These are phyloP conservation scores for Zoanthus sansibaricus DNA, from an alignment of 92 coral and sea anemone genomes.

Conservation along the genomic window DNA sequence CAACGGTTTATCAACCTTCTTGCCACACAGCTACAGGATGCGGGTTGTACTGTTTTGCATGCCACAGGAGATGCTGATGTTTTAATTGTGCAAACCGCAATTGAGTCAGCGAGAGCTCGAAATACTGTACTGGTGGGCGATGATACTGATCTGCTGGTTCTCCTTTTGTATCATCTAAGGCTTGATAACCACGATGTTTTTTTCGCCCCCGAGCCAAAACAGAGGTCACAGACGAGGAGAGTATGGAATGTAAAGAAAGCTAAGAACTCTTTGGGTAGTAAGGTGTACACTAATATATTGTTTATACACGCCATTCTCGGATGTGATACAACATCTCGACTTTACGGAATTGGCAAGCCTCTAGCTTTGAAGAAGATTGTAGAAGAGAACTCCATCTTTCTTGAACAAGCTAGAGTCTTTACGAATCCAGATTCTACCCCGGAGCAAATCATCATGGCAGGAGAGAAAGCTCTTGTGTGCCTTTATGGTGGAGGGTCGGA, in stretches of 20 bases:
- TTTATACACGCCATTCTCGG: too few species aligned
- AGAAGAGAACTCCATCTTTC: neutral
- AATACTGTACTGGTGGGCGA: slow-evolving; percentile 61
- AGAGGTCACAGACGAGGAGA: neutral
- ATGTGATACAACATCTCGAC: neutral
- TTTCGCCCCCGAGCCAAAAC: neutral
- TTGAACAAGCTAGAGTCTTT: neutral
- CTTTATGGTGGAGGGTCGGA: slow-evolving; percentile 16
- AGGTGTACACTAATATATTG: too few species aligned
- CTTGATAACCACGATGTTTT: neutral
- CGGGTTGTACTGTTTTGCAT: slow-evolving; percentile 17
- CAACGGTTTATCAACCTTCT: neutral
- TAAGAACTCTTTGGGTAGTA: neutral
- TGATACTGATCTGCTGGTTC: slow-evolving; percentile 66
- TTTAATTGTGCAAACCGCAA: slow-evolving; percentile 56
- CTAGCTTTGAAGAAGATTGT: neutral
- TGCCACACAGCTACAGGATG: neutral
- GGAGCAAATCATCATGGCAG: neutral
- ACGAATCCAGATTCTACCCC: neutral
- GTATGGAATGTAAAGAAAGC: neutral
- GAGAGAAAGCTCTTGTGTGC: neutral
- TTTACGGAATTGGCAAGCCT: neutral
- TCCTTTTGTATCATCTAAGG: slow-evolving; percentile 34
- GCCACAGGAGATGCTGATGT: slow-evolving; percentile 66
- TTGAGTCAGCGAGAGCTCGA: slow-evolving; percentile 37